Conservation (phyloP, 2,888 invertebrate species). For the Tenodera sinensis region DNA sequence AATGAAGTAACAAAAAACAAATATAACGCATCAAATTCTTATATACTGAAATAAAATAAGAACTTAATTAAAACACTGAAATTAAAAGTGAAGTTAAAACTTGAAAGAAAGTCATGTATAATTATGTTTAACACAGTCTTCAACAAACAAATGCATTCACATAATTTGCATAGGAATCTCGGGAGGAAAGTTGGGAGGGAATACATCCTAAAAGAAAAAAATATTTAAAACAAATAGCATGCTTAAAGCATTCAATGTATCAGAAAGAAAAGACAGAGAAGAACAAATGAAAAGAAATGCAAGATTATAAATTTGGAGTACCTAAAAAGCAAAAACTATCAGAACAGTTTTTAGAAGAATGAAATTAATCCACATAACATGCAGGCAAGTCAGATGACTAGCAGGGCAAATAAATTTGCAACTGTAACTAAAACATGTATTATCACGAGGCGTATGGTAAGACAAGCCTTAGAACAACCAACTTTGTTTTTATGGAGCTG, state of each 20-base stretch:
- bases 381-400: neutral
- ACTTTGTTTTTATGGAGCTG: neutral
- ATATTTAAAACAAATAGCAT: neutral
- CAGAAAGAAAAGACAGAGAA: neutral
- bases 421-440: neutral
- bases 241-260: neutral
- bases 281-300: neutral
- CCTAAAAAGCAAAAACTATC: neutral
- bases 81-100: neutral
- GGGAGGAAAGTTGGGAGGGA: neutral
- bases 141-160: neutral
- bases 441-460: constrained; percentile 18
- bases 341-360: neutral
- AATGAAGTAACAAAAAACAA: neutral
- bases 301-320: neutral
- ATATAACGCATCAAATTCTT: neutral
- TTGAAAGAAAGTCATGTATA: neutral
- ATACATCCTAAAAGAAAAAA: neutral
- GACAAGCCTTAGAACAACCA: constrained; percentile 19
- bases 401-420: neutral
- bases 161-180: neutral
- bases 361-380: neutral
- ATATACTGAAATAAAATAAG: neutral
- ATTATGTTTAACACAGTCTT: neutral
- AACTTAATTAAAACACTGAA: neutral